These are phyloP conservation scores for Leptatherina wallacei DNA, from an alignment of 2,797 vertebrate species.

Conservation along the genomic window DNA sequence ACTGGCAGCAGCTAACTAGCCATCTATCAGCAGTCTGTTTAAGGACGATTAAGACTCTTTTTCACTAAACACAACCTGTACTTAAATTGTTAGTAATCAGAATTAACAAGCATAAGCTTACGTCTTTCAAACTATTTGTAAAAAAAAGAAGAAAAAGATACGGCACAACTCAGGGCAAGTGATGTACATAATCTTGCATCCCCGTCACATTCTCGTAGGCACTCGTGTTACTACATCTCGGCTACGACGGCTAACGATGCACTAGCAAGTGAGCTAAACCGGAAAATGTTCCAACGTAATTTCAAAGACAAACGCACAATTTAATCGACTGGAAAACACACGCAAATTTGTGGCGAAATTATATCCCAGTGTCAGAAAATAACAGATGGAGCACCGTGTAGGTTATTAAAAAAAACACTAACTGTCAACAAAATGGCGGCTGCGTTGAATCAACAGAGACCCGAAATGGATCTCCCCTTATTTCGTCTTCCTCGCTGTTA, in stretches of 20 bases:
- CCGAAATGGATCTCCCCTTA: constrained; percentile 86
- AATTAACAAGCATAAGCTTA: constrained; percentile 12
- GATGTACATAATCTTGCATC: constrained; percentile 72
- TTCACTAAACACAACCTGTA: constrained; percentile 27
- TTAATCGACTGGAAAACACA: constrained; percentile 6
- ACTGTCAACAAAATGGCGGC: constrained; percentile 91
- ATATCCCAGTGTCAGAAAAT: constrained; percentile 50
- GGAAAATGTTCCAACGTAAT: constrained; percentile 10
- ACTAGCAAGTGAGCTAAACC: constrained; percentile 67
- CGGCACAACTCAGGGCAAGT: constrained; percentile 56
- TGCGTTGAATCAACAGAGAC: constrained; percentile 88
- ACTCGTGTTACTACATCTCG: constrained; percentile 79
- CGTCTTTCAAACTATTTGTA: constrained; percentile 12
- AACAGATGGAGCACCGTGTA: constrained; percentile 71
- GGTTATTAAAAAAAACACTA: constrained; percentile 85
- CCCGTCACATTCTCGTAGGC: constrained; percentile 74
- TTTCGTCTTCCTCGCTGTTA: constrained; percentile 58
- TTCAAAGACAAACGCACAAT: constrained; percentile 12
- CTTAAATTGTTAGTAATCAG: background rate
- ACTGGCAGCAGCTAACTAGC: constrained; percentile 74
- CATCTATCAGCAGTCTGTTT: constrained; percentile 64
- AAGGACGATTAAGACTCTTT: constrained; percentile 50
- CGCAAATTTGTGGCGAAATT: background rate
- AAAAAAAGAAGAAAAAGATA: constrained; percentile 40
- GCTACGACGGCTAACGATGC: constrained; percentile 79